A percentile compares a stretch with the other conserved stretches of the same genome.
phyloP scores from a whole-genome alignment of 2,797 vertebrate species.

The Microhierax caerulescens region DNA sequence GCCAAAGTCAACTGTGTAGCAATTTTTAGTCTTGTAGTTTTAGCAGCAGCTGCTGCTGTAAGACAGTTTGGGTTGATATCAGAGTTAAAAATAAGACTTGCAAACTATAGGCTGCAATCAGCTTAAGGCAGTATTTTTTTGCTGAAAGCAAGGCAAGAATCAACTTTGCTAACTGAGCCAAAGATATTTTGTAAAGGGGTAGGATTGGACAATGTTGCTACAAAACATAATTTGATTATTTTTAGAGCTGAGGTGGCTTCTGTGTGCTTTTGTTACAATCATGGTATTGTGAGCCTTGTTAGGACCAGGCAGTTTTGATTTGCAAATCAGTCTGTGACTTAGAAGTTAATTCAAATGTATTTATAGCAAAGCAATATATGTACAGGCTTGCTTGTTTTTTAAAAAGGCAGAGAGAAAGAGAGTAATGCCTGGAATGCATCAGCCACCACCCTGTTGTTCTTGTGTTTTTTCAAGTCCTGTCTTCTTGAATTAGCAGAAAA shows the following conservation, averaged over 20 bases:
- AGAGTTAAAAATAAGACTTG: constrained; percentile 64
- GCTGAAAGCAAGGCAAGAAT: constrained; percentile 34
- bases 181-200: not conserved
- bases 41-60: constrained; percentile 63
- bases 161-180: constrained; percentile 8
- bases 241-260: not conserved
- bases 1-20: constrained; percentile 40
- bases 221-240: not conserved
- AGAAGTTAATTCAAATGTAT: constrained; percentile 36
- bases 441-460: constrained; percentile 51
- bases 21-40: constrained; percentile 65
- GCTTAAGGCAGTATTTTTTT: constrained; percentile 26
- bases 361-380: constrained; percentile 36
- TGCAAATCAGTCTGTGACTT: constrained; percentile 13
- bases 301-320: constrained; percentile 12
- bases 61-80: constrained; percentile 61
- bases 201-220: not conserved
- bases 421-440: constrained; percentile 53
- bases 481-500: constrained; percentile 42
- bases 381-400: constrained; percentile 38
- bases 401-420: not conserved
- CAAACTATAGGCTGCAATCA: constrained; percentile 41
- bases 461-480: constrained; percentile 11
- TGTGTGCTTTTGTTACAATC: not conserved
- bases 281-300: not conserved